Base-by-base conservation (phyloP, 2,797 vertebrate species). In the Argya squamiceps region DNA sequence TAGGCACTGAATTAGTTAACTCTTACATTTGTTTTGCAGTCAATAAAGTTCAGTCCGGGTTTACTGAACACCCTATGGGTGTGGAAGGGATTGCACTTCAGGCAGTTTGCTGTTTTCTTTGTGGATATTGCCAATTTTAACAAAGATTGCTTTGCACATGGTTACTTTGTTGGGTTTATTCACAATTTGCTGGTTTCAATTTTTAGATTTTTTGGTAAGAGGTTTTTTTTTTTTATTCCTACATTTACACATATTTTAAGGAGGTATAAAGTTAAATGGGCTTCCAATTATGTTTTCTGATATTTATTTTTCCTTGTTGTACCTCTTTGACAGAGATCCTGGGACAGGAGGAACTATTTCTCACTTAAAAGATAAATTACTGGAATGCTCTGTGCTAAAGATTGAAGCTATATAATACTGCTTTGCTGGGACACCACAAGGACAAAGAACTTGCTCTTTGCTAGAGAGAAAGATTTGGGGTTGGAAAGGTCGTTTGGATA, bases 1-100 rank as follows among this genome's bases (percentile, higher is more conserved):
- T 56, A 82, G 92, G 77, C 90, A 73, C 32, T 59, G 77, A 89
- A 79, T 92, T 73, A 88, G 92, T 91, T 93, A 92, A 92, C 47
- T 36, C 20, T 32, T 90, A 55, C 16, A 29, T 76, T 89, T 91
- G 37, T 68, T 93, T 81, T 6, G 1, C 53, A 62, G 11, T 13
- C 50, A 50, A 19, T 30, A 36, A 63, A 63, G 9, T 91, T 93
- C 22, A 12, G 36, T 70, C 17, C 2, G 44, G 36, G n/a, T 67
- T 88, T 92, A 46, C 56, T 82, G 80, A 84, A 71, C 34, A 18
- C 10, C 16, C 49, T 64, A 3, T n/a, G 26, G 14, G 12, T 26
- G 29, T 56, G 37, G 36, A 84, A 89, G 24, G 30, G 29, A 8
- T 56, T 89, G 29, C 14, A 29, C 32, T 64, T 65, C 41, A 60